Evolutionary conservation across 2,113 vertebrate species (phyloP).

Genomic region (Oryzias curvinotus): DNA sequence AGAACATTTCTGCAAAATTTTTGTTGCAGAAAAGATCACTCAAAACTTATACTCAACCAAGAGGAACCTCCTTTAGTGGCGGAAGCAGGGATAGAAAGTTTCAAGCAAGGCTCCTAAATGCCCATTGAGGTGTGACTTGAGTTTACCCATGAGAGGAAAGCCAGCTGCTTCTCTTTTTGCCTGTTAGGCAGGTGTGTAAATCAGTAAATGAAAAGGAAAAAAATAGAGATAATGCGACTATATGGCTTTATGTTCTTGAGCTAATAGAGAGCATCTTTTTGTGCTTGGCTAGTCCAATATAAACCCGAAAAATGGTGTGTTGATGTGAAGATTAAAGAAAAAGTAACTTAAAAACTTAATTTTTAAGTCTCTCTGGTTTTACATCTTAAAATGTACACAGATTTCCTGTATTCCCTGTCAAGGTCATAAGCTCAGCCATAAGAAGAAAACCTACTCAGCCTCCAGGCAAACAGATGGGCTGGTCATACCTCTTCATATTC

Average conservation of each 20-base stretch:
- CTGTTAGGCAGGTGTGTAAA: slow-evolving; percentile 12
- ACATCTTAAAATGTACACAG: too few species aligned
- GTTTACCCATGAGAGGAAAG: slow-evolving; percentile 24
- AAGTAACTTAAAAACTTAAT: too few species aligned
- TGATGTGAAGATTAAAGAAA: neutral
- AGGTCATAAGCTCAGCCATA: slow-evolving; percentile 22
- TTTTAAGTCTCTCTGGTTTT: slow-evolving; percentile 32
- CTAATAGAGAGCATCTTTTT: slow-evolving; percentile 22
- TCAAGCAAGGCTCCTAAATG: neutral
- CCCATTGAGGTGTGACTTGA: slow-evolving; percentile 25
- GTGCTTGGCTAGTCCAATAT: neutral
- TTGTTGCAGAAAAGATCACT: too few species aligned
- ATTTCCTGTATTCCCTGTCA: too few species aligned
- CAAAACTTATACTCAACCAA: neutral
- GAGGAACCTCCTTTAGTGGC: too few species aligned
- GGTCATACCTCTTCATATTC: slow-evolving; percentile 36
- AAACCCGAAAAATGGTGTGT: slow-evolving; percentile 15
- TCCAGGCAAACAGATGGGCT: slow-evolving; percentile 63
- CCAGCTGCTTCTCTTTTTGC: slow-evolving; percentile 47
- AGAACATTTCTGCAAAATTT: too few species aligned
- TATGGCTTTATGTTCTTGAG: neutral
- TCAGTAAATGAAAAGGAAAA: neutral
- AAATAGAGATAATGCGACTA: neutral
- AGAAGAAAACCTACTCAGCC: slow-evolving; percentile 61
- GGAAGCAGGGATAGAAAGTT: neutral